phyloP scores from a whole-genome alignment of 2,797 vertebrate species.

The Trachurus trachurus region DNA sequence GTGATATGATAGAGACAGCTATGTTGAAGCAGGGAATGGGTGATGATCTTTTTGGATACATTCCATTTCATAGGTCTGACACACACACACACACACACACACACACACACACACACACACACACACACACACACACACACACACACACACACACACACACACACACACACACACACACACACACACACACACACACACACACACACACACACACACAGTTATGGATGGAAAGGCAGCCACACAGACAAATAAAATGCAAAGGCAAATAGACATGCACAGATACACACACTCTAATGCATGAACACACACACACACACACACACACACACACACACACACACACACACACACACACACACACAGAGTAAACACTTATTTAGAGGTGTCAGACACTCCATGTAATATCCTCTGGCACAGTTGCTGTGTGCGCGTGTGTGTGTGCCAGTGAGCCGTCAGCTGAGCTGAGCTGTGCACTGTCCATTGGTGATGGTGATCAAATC shows the following conservation, averaged over 20 bases:
- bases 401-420: constrained; percentile 80
- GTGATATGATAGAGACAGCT: constrained; percentile 57
- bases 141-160: not conserved
- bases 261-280: constrained; percentile 42
- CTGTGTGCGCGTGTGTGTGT: constrained; percentile 41
- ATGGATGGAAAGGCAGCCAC: constrained; percentile 44
- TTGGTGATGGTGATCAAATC: constrained; percentile 84
- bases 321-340: constrained; percentile 12
- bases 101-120: not conserved
- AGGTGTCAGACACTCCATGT: constrained; percentile 81
- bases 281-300: constrained; percentile 25
- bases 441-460: constrained; percentile 76
- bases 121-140: too few relatives aligned
- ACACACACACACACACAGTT: not conserved
- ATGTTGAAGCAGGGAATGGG: constrained; percentile 48
- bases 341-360: constrained; percentile 50
- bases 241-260: constrained; percentile 45
- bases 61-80: constrained; percentile 65
- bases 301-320: constrained; percentile 33
- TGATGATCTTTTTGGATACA: constrained; percentile 67
- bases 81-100: constrained; percentile 9
- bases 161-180: constrained; percentile 32
- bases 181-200: constrained; percentile 37
- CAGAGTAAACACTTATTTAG: constrained; percentile 83
- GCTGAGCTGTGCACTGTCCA: constrained; percentile 75